Evolutionary conservation across 1,140 invertebrate species (phyloP).

Genomic region (Listronotus oregonensis): DNA sequence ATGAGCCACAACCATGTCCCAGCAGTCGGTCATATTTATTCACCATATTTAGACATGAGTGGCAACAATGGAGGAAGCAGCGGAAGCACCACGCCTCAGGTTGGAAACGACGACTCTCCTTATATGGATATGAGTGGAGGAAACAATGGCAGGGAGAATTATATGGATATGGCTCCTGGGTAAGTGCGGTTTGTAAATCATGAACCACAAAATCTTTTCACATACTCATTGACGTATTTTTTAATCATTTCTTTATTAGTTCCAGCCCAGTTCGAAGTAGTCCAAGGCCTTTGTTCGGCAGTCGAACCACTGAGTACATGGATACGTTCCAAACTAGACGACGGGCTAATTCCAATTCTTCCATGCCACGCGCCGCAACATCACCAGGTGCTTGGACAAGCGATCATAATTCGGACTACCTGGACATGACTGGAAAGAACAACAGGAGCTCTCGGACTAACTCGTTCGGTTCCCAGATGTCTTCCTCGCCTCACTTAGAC

Average conservation of each 20-base stretch:
- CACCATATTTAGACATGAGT: slow-evolving; percentile 29
- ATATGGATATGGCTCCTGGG: slow-evolving; percentile 30
- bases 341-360: slow-evolving; percentile 27
- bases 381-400: slow-evolving; percentile 24
- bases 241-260: no score
- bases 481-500: slow-evolving; percentile 35
- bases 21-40: slow-evolving; percentile 26
- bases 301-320: slow-evolving; percentile 52
- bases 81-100: not conserved
- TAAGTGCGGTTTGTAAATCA: no score
- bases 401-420: slow-evolving; percentile 35
- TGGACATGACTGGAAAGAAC: slow-evolving; percentile 44
- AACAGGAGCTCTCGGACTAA: slow-evolving; percentile 55
- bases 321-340: slow-evolving; percentile 52
- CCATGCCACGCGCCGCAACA: slow-evolving; percentile 16
- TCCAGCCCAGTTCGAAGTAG: slow-evolving; percentile 16
- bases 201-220: no score
- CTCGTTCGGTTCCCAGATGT: slow-evolving; percentile 45
- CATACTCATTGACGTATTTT: no score
- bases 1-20: slow-evolving; percentile 21
- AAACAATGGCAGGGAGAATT: slow-evolving; percentile 6
- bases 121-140: slow-evolving; percentile 8
- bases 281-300: not conserved
- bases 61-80: not conserved
- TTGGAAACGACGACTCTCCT: slow-evolving; percentile 1